Base-by-base conservation (phyloP, 2,113 vertebrate genomes). In the Puntigrus tetrazona region DNA sequence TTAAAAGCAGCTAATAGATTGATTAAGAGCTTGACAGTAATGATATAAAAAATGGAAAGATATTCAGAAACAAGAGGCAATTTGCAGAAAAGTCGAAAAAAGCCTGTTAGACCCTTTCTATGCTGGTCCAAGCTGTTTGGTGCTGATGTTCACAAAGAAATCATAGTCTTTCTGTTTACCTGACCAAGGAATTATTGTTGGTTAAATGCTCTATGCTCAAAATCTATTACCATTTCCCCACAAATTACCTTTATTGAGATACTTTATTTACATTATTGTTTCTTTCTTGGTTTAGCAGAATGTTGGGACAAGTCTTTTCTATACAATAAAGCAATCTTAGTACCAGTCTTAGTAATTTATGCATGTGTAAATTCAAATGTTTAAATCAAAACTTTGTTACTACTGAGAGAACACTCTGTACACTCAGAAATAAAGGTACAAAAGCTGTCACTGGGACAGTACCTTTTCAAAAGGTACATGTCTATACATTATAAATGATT, bases 11-110 rank as follows among this genome's bases (percentile, higher is more conserved):
- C 22, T 61, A 89, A 90, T 80, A 81, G 88, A 90, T 18, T 61
- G 89, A 90, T 83, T 78, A 88, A 90, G 73, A 84, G 77, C 20
- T 61, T n/a, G 73, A 79, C 70, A 79, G n/a, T 3, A 31, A 69
- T n/a, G 14, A 50, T 5, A 63, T 34, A 22, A 36, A n/a, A 70
- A 47, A 55, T 61, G 41, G n/a, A 65, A 43, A 29, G 6, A 29
- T 47, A 25, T 43, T 45, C 43, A 45, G 43, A 73, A 18, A 27
- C 27, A 16, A 27, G 7, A 36, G 31, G 20, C 34, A 16, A 63
- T 63, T 63, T 63, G 13, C 25, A 31, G 27, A 63, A 63, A 27
- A 63, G 4, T 27, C 9, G 25, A 11, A n/a, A 61, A 61, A 27
- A 3, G 6, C 29, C 16, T 18, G 2, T 7, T 67, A 67, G 29